Percentiles rank a stretch among this genome's conserved stretches.
Evolutionary conservation across 2,888 invertebrate species (phyloP).

Genomic region (Lasioglossum vierecki): DNA sequence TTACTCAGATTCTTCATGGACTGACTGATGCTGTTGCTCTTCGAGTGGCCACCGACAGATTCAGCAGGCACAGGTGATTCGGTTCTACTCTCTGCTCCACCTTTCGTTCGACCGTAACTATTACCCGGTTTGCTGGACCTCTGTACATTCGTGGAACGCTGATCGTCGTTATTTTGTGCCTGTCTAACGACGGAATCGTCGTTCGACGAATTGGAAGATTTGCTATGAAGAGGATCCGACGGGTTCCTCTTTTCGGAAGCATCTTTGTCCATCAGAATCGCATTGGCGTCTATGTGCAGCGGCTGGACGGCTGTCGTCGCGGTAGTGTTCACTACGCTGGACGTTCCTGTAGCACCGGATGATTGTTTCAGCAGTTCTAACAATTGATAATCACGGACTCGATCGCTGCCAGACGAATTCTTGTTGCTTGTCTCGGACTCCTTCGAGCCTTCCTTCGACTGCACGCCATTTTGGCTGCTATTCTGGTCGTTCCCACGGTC

Average conservation of each 20-base stretch:
- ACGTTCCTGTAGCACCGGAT: constrained; percentile 74
- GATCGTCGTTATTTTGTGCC: constrained; percentile 33
- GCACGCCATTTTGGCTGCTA: constrained; percentile 19
- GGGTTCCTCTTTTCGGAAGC: constrained; percentile 32
- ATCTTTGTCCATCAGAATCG: constrained; percentile 70
- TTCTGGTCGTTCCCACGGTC: constrained; percentile 11
- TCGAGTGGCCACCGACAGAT: constrained; percentile 36
- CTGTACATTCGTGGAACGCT: constrained; percentile 19
- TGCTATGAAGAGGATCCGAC: constrained; percentile 16
- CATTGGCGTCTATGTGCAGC: constrained; percentile 77
- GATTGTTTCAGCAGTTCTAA: constrained; percentile 78
- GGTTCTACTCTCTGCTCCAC: constrained; percentile 39
- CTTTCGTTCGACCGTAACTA: constrained; percentile 29
- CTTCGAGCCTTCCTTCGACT: constrained; percentile 42
- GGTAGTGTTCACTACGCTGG: constrained; percentile 81
- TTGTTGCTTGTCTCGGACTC: constrained; percentile 35
- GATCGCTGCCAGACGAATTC: constrained; percentile 47
- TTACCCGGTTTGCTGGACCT: constrained; percentile 30
- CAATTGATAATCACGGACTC: constrained; percentile 64
- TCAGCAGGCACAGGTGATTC: constrained; percentile 50
- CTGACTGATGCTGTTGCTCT: constrained; percentile 53
- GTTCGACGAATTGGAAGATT: constrained; percentile 48
- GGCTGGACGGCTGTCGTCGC: constrained; percentile 81
- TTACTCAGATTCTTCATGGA: constrained; percentile 41
- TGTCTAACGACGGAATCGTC: constrained; percentile 38